Evolutionary conservation across 1,140 invertebrate genomes (phyloP).

Genomic region (Gryllus bimaculatus): DNA sequence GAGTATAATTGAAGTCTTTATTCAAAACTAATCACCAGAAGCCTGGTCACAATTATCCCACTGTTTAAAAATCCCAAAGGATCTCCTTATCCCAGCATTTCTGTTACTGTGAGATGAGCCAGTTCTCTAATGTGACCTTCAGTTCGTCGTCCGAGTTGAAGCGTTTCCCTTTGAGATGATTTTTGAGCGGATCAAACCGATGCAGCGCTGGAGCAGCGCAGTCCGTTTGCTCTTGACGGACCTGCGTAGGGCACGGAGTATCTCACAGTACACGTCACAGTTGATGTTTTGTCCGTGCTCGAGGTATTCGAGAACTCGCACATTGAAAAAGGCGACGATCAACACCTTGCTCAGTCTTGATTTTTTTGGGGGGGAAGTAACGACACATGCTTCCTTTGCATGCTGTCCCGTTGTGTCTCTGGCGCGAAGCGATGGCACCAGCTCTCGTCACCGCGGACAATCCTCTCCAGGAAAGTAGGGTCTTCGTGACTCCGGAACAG

Average conservation of each 20-base stretch:
- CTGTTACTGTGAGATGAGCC: slow-evolving; percentile 10
- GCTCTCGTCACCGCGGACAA: too few relatives aligned
- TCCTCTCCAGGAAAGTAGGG: too few relatives aligned
- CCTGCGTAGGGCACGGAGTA: not conserved
- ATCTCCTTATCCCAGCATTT: slow-evolving; percentile 10
- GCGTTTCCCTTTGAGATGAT: slow-evolving; percentile 7
- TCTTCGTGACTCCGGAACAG: too few relatives aligned
- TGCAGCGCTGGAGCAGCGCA: not conserved
- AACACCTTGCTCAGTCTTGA: slow-evolving; percentile 11
- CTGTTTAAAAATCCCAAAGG: slow-evolving; percentile 14
- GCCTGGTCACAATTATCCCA: not conserved
- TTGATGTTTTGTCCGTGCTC: slow-evolving; percentile 15
- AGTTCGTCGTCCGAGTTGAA: slow-evolving; percentile 17
- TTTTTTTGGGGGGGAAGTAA: too few relatives aligned
- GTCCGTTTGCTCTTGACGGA: slow-evolving; percentile 8
- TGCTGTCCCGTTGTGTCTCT: too few relatives aligned
- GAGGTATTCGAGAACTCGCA: slow-evolving; percentile 13
- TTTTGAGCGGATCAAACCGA: slow-evolving; percentile 3
- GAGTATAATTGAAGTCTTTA: slow-evolving; percentile 13
- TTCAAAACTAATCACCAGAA: slow-evolving; percentile 16
- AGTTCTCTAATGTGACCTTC: slow-evolving; percentile 12
- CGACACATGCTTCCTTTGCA: too few relatives aligned
- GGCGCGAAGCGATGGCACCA: too few relatives aligned
- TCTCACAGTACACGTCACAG: slow-evolving; percentile 17
- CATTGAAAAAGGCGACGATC: slow-evolving; percentile 9